These are phyloP conservation scores for Diarsia rubi DNA, from an alignment of 2,888 invertebrate genomes.

Conservation along the genomic window DNA sequence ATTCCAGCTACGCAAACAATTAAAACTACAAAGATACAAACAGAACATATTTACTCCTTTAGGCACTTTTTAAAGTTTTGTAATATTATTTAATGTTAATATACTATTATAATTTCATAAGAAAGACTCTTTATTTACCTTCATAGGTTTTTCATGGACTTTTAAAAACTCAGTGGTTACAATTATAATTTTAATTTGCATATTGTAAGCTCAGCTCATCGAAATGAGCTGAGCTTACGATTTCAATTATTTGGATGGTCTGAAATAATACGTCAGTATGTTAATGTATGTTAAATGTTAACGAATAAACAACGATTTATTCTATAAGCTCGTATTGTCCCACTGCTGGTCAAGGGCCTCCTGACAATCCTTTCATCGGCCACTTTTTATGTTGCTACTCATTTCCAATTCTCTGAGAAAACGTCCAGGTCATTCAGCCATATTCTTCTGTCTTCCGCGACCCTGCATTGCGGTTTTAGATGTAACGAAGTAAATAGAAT, in stretches of 20 bases:
- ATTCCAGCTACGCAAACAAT: constrained; percentile 8
- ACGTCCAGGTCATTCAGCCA: neutral
- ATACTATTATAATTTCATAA: neutral
- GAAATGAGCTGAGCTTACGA: too few relatives aligned
- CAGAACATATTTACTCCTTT: neutral
- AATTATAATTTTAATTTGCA: neutral
- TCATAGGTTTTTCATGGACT: neutral
- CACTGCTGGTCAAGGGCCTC: neutral
- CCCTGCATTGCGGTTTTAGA: neutral
- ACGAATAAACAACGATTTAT: neutral
- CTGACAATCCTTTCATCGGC: neutral
- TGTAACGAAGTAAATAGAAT: neutral
- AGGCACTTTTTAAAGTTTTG: neutral
- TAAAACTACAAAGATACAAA: constrained; percentile 19
- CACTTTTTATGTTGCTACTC: neutral
- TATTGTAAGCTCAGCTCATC: neutral
- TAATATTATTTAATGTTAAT: neutral
- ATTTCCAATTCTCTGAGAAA: neutral
- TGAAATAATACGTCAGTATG: too few relatives aligned
- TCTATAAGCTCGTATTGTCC: neutral
- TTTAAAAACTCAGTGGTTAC: neutral
- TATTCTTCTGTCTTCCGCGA: neutral
- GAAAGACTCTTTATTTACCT: neutral
- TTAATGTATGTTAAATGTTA: neutral
- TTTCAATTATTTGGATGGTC: too few relatives aligned